A percentile compares a stretch with the other conserved stretches of the same genome.
These are phyloP conservation scores for Platorchestia sp. DNA, from an alignment of 1,140 invertebrate species.

Conservation along the genomic window DNA sequence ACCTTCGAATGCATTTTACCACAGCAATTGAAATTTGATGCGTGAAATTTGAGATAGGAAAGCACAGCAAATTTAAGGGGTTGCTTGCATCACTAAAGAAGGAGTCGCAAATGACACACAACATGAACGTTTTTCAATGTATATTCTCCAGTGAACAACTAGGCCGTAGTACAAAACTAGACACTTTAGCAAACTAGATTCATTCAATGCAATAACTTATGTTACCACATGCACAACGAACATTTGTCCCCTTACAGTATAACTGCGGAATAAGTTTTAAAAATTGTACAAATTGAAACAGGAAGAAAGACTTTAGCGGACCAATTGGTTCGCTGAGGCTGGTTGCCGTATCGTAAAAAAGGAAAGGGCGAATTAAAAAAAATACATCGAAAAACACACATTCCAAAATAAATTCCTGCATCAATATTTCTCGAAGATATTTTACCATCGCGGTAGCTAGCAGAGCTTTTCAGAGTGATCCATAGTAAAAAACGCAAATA, in stretches of 20 bases:
- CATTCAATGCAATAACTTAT: not conserved
- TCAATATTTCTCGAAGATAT: not conserved
- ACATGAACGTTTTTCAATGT: not conserved
- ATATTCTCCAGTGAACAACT: not conserved
- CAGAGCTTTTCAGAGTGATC: not conserved
- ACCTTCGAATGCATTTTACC: not conserved
- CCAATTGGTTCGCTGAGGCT: not conserved
- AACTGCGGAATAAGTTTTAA: not conserved
- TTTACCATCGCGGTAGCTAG: not conserved
- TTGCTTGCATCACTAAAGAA: not conserved
- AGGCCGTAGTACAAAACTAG: not conserved
- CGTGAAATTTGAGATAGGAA: not conserved
- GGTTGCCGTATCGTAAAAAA: not conserved
- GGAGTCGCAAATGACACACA: not conserved
- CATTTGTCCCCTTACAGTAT: not conserved
- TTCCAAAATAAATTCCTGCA: not conserved
- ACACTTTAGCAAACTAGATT: constrained; percentile 6
- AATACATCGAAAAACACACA: not conserved
- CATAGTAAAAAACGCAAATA: not conserved
- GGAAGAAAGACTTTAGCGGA: not conserved
- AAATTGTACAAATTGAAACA: not conserved
- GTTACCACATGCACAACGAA: not conserved
- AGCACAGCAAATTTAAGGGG: too few relatives aligned
- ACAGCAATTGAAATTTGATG: too few relatives aligned
- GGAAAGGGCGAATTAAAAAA: not conserved